Evolutionary conservation across 2,888 invertebrate genomes (phyloP).

Genomic region (Diploptera punctata): DNA sequence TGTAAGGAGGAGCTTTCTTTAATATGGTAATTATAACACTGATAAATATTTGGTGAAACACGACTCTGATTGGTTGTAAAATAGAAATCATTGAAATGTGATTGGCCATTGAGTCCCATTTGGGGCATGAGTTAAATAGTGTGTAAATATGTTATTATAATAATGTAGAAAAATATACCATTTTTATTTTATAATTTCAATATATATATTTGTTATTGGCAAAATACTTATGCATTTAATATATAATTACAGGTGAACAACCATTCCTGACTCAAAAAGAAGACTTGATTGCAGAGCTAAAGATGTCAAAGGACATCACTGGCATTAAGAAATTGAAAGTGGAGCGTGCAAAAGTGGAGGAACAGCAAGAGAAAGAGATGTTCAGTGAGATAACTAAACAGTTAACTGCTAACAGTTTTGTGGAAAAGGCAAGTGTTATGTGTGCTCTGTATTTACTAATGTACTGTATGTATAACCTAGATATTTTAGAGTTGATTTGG

Average conservation of each 20-base stretch:
- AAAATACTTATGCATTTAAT: no score
- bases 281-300: constrained; percentile 90
- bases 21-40: no score
- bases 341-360: constrained; percentile 85
- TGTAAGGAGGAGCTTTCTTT: no score
- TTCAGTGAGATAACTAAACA: constrained; percentile 85
- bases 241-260: constrained; percentile 62
- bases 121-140: no score
- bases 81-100: no score
- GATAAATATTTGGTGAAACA: no score
- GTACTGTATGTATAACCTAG: no score
- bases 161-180: background rate
- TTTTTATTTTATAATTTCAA: constrained; percentile 10
- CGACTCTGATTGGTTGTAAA: no score
- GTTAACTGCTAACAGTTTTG: constrained; percentile 85
- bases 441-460: no score
- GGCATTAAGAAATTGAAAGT: constrained; percentile 95
- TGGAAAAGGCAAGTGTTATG: constrained; percentile 89
- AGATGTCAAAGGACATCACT: constrained; percentile 90
- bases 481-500: no score
- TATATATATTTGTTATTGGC: background rate
- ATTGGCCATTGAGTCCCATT: no score
- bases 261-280: constrained; percentile 78
- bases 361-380: constrained; percentile 80
- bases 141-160: background rate